Evolutionary conservation across 1,140 invertebrate species (phyloP).

Genomic region (Oryzaephilus surinamensis): DNA sequence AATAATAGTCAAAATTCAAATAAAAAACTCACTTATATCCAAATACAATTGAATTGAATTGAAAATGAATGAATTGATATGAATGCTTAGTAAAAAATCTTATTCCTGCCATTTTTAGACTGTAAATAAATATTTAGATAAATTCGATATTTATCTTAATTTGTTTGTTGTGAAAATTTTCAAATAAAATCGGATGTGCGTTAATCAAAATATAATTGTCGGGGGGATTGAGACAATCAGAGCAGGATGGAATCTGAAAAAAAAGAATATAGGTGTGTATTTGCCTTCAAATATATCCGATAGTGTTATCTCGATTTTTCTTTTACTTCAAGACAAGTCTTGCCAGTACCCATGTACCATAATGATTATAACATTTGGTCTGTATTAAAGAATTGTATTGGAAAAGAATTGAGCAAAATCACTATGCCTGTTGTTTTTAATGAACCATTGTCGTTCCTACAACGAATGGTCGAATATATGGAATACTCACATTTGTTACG

Average conservation of each 20-base stretch:
- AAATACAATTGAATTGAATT: too few species aligned
- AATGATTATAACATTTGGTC: slow-evolving; percentile 92
- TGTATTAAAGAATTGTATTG: slow-evolving; percentile 86
- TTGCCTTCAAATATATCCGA: background rate
- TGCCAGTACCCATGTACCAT: slow-evolving; percentile 78
- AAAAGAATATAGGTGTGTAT: slow-evolving; percentile 22
- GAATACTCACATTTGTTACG: slow-evolving; percentile 84
- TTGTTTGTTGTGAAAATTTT: too few species aligned
- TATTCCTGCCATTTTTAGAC: too few species aligned
- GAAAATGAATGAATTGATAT: too few species aligned
- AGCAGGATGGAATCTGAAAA: slow-evolving; percentile 21
- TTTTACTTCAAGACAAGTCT: slow-evolving; percentile 34
- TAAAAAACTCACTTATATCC: too few species aligned
- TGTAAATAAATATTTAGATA: too few species aligned
- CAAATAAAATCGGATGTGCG: slow-evolving; percentile 10
- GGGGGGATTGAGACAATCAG: slow-evolving; percentile 6
- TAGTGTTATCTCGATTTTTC: background rate
- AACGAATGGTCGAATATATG: slow-evolving; percentile 90
- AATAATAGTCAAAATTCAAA: too few species aligned
- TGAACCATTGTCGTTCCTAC: slow-evolving; percentile 91
- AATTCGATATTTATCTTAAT: too few species aligned
- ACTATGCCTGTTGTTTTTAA: slow-evolving; percentile 97
- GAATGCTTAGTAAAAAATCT: too few species aligned
- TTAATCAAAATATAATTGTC: slow-evolving; percentile 6
- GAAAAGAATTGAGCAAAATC: slow-evolving; percentile 93